Percentiles rank a stretch among this genome's conserved stretches.
Conservation (phyloP, 64 coral and sea anemone genomes). For the Pocillopora damicornis region DNA sequence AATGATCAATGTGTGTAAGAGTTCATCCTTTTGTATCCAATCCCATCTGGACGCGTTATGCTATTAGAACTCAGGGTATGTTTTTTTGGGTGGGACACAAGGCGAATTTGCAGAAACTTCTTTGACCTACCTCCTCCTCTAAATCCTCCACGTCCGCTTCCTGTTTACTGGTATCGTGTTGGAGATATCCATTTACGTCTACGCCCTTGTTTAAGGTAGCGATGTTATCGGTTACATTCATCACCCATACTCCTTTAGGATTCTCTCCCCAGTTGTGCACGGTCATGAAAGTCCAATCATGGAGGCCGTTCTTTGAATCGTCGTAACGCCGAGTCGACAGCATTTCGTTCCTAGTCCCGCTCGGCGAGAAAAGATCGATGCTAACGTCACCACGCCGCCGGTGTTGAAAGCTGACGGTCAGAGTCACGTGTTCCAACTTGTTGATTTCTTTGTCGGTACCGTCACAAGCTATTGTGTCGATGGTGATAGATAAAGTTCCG, state of each 20-base stretch:
- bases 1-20: too few relatives aligned
- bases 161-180: conserved; percentile 95
- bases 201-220: conserved; percentile 78
- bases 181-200: conserved; percentile 88
- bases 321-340: conserved; percentile 98
- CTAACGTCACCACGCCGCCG: conserved; percentile 92
- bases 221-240: conserved; percentile 94
- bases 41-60: not conserved
- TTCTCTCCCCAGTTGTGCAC: conserved; percentile 97
- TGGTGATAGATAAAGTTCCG: conserved; percentile 88
- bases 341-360: conserved; percentile 99
- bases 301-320: conserved; percentile 87
- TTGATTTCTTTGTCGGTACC: conserved; percentile 77
- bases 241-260: conserved; percentile 93
- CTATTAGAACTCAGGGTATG: too few relatives aligned
- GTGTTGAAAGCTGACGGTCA: conserved; percentile 88
- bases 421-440: conserved; percentile 86
- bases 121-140: conserved; percentile 73
- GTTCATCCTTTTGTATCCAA: too few relatives aligned
- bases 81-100: too few relatives aligned
- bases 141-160: conserved; percentile 93
- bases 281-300: conserved; percentile 98
- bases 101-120: too few relatives aligned
- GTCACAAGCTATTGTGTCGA: conserved; percentile 89
- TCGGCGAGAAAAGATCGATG: conserved; percentile 95